Base-by-base conservation (phyloP, 2,797 vertebrate genomes). In the Novumbra hubbsi region DNA sequence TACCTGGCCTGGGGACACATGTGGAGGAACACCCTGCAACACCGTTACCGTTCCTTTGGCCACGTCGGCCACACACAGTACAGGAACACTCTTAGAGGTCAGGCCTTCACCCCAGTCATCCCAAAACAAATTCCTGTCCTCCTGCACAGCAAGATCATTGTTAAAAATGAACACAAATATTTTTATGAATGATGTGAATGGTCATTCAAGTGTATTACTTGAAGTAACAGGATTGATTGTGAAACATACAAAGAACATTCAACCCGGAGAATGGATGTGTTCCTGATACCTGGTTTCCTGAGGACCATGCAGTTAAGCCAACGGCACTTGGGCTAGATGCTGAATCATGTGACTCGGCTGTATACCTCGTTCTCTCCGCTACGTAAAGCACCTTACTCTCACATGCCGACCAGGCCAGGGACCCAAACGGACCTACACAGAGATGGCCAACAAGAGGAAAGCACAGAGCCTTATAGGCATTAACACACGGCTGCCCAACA, bases 71-170 rank as follows among this genome's bases (percentile, higher is more conserved):
- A 89, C 85, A 81, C 91, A 94, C 17, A 95, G 74, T 21, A 88
- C 90, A 0, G 94, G 90, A 65, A 76, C 27, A 38, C 91, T 93
- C 86, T 87, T 92, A 77, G 81, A 81, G 79, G 84, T 80, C 76
- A 95, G 84, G 63, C 84, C 88, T 78, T 95, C 94, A 0, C 94
- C 94, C 94, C 94, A 95, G 84, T 95, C 93, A 60, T 94, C 94
- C 71, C 83, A 69, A 82, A 93, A 94, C 69, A 93, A 82, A 72
- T 76, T 92, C 72, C 80, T 86, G 81, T 94, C 90, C 92, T 93
- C 90, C 91, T 94, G 19, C 45, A 21, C 21, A 49, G 48, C 11
- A 28, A 72, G 71, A 32, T 12, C 27, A 19, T n/a, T 0, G 21
- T 60, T 60, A 14, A 66, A 66, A 16, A 38, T 38, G 19, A 32